Evolutionary conservation across 2,888 invertebrate species (phyloP).

Genomic region (Cephalotes varians): DNA sequence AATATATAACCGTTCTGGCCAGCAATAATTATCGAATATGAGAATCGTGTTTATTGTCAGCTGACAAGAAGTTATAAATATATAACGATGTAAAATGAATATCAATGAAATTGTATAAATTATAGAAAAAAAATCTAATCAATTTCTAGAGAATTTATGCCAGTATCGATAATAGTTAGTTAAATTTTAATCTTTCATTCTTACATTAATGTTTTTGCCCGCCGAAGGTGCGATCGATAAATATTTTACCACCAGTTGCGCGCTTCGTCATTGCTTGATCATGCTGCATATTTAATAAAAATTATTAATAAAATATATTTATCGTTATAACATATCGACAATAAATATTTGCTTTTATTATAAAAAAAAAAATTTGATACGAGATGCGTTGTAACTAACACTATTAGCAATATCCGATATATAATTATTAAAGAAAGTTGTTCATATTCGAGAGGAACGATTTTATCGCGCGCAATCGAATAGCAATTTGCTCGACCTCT

Average conservation of each 20-base stretch:
- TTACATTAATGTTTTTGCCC: background rate
- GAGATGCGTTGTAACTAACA: background rate
- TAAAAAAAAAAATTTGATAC: constrained; percentile 12
- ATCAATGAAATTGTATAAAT: background rate
- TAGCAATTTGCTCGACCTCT: constrained; percentile 51
- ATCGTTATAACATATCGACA: background rate
- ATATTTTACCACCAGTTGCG: constrained; percentile 41
- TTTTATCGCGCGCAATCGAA: constrained; percentile 27
- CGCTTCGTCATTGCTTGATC: background rate
- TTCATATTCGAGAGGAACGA: background rate
- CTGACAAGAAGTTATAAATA: constrained; percentile 4
- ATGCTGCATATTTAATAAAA: constrained; percentile 24
- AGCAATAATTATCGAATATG: constrained; percentile 41
- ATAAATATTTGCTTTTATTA: constrained; percentile 6
- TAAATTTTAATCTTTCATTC: constrained; percentile 3
- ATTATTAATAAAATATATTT: constrained; percentile 22
- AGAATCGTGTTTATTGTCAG: constrained; percentile 33
- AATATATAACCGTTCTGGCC: constrained; percentile 44
- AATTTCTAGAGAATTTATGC: background rate
- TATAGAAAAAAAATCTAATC: background rate
- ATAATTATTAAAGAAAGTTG: background rate
- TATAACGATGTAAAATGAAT: background rate
- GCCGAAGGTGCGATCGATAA: constrained; percentile 14
- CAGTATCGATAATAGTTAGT: background rate
- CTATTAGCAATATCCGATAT: background rate